Base-by-base conservation (phyloP, 2,797 vertebrate species). In the Poliocrania exsul region DNA sequence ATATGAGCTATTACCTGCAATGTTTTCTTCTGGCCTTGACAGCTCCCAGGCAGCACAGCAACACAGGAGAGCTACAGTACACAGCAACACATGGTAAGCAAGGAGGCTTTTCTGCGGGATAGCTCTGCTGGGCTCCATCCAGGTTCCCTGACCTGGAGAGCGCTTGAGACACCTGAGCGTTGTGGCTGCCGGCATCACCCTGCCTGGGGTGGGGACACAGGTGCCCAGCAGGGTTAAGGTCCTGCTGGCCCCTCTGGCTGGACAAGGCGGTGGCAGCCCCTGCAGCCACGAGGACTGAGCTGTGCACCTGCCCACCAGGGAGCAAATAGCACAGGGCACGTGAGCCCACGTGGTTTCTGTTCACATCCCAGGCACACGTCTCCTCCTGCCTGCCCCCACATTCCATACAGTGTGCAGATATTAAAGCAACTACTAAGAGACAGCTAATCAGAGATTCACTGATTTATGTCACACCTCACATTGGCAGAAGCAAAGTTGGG, bases 191-290 rank as follows among this genome's bases (percentile, higher is more conserved):
- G 3, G 0, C 1, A 2, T 5, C 23, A 10, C 42, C 24, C 26
- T 62, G 28, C 47, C 60, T 10, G 17, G 29, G 38, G 40, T n/a
- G 38, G 33, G 51, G 29, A 54, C 56, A 24, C 0, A 4, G 20
- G 13, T 9, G 42, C 24, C 26, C 0, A 0, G 57, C 51, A 37
- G 42, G 23, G 38, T 0, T 4, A 5, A 37, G 44, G 58, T 66
- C 62, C 29, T 1, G 0, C 37, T 5, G 3, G 14, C 14, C 26
- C 24, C 64, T n/a, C 8, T 0, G 5, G 16, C 23, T 6, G 2
- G 10, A 14, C 0, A 1, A 44, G 47, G 49, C 0, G 0, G 25
- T 1, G 13, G 14, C 16, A 38, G 82, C 28, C 5, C 31, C 20
- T 4, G 0, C 17, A 11, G 57, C 60, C 23, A 0, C 31, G 47